Evolutionary conservation across 2,113 vertebrate species (phyloP).

Genomic region (Leptocoma aspasia): DNA sequence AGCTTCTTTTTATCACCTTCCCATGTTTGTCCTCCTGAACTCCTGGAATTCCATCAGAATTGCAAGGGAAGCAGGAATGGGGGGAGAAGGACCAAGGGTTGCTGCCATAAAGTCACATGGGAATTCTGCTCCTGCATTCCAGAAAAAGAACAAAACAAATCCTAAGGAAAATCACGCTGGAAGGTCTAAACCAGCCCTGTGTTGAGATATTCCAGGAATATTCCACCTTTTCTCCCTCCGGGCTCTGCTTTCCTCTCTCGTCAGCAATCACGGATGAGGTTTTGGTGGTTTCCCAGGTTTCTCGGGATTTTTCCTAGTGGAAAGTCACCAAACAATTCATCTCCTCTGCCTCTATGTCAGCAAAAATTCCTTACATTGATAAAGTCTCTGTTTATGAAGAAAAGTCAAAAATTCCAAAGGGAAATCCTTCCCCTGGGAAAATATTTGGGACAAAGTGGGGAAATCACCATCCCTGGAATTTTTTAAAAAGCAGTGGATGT

Average conservation of each 20-base stretch:
- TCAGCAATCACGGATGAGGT: neutral
- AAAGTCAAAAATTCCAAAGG: neutral
- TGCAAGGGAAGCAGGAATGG: neutral
- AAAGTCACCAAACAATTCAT: neutral
- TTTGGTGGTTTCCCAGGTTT: neutral
- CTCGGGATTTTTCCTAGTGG: neutral
- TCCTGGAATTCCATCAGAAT: neutral
- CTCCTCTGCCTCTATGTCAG: neutral
- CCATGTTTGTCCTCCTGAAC: neutral
- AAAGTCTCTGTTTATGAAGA: rapidly evolving
- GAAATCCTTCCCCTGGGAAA: neutral
- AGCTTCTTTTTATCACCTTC: neutral
- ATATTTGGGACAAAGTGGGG: neutral
- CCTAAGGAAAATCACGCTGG: rapidly evolving
- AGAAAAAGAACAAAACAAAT: neutral
- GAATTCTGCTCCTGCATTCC: neutral
- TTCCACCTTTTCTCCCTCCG: neutral
- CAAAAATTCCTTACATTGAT: neutral
- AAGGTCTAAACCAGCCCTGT: neutral
- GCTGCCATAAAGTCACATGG: rapidly evolving
- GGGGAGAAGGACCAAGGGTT: neutral
- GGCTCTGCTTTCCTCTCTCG: neutral
- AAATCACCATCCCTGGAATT: neutral
- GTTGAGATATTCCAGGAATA: neutral
- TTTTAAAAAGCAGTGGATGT: rapidly evolving